phyloP scores from a whole-genome alignment of 2,113 vertebrate genomes.

The Antechinus stuartii region DNA sequence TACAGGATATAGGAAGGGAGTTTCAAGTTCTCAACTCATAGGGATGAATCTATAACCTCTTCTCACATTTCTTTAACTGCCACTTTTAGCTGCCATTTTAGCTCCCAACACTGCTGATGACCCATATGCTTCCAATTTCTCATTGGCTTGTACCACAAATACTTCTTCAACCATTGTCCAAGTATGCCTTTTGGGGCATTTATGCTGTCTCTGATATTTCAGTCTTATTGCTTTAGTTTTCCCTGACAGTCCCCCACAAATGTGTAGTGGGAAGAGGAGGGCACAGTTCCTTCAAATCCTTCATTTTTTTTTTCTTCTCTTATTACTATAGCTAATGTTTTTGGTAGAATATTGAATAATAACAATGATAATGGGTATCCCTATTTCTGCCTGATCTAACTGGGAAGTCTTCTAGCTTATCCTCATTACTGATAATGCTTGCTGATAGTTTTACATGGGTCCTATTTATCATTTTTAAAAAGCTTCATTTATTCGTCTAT shows the following conservation, averaged over 20 bases:
- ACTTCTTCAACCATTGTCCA: not conserved
- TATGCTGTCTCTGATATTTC: not conserved
- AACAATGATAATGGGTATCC: too few relatives aligned
- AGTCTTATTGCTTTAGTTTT: not conserved
- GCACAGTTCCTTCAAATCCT: not conserved
- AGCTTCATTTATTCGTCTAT: too few relatives aligned
- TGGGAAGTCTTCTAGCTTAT: too few relatives aligned
- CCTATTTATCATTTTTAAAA: too few relatives aligned
- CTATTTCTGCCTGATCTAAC: too few relatives aligned
- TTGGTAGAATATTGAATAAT: too few relatives aligned
- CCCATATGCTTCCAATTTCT: not conserved
- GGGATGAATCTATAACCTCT: not conserved
- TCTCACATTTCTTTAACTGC: not conserved
- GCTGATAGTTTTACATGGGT: too few relatives aligned
- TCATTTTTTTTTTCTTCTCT: too few relatives aligned
- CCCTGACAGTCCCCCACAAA: not conserved
- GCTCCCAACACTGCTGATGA: not conserved
- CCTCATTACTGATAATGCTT: too few relatives aligned
- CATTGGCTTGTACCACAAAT: not conserved
- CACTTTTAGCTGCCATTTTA: not conserved
- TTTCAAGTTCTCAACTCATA: not conserved
- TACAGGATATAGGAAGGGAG: not conserved
- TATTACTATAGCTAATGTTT: too few relatives aligned
- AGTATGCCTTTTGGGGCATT: not conserved
- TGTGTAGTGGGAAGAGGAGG: not conserved